Evolutionary conservation across 2,113 vertebrate genomes (phyloP), one percentile per base, ranked within the genome.

Genomic region (Oplegnathus fasciatus): DNA sequence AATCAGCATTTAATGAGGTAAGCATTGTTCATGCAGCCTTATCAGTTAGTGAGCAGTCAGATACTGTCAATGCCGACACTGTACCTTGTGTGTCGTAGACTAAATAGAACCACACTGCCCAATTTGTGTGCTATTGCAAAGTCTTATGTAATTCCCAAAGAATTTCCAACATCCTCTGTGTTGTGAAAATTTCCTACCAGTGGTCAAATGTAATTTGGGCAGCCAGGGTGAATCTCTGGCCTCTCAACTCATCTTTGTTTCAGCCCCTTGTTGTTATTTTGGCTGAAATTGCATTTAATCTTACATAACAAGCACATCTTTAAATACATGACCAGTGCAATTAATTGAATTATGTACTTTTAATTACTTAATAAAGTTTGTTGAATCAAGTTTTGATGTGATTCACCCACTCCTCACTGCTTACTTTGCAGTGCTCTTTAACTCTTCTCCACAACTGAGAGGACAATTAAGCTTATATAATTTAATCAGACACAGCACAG

Each of bases 41-140:
- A 86, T 82, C 67, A 84, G 80, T 69, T 86, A 76, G 42, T 22
- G 1, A 58, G 68, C 54, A 42, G 60, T 76, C 68, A 72, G 65
- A 72, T 55, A 69, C 13, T 44, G 80, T 72, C 77, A 83, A 6
- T 69, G 57, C 3, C 3, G 20, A 60, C 67, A 55, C 46, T 57
- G 20, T 26, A 24, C 46, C 18, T 0, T 50, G 22, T 60, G 64
- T 24, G 37, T 40, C 1, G 7, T 15, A 44, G 40, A 28, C 42
- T 67, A 48, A 69, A 40, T 54, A 37, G 24, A 52, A 50, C 13
- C 11, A 66, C 26, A 13, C 20, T 46, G 15, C 28, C 6, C 30
- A 26, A 57, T 14, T 1, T 61, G 5, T 67, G 42, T 71, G n/a
- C 44, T 77, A 14, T 37, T 30, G 7, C 48, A n/a, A 14, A 3